These are phyloP conservation scores for Grammomys surdaster DNA, from an alignment of 2,113 vertebrate genomes.

Conservation along the genomic window DNA sequence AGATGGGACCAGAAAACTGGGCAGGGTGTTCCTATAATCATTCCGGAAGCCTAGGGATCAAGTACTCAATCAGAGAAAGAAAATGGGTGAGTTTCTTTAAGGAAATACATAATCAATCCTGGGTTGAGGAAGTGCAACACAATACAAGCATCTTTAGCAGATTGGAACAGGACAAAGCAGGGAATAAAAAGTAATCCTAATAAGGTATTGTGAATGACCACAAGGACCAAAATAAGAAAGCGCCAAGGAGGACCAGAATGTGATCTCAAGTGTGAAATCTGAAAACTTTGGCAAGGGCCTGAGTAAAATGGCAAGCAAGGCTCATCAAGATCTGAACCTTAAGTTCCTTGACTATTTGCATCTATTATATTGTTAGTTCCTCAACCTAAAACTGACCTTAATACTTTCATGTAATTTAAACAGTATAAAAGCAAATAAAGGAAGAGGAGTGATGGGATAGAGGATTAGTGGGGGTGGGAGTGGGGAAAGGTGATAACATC, in stretches of 20 bases:
- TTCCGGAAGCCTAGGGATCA: background rate
- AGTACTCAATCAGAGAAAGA: background rate
- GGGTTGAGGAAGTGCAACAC: background rate
- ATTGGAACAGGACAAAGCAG: background rate
- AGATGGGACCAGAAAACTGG: background rate
- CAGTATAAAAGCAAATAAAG: no score
- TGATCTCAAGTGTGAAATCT: background rate
- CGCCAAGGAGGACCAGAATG: background rate
- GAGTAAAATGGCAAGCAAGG: background rate
- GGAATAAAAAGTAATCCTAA: background rate
- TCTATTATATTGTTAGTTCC: no score
- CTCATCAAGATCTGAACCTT: background rate
- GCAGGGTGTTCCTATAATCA: background rate
- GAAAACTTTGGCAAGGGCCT: background rate
- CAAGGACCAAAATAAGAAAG: background rate
- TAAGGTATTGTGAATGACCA: background rate
- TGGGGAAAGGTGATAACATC: no score
- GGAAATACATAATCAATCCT: background rate
- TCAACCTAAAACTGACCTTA: no score
- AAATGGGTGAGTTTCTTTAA: background rate
- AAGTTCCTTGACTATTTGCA: no score
- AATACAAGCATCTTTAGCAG: background rate
- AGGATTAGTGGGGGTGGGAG: no score
- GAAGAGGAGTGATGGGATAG: no score
- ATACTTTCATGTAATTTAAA: no score